Conservation (phyloP, 2,797 vertebrate species). For the Lutjanus campechanus region DNA sequence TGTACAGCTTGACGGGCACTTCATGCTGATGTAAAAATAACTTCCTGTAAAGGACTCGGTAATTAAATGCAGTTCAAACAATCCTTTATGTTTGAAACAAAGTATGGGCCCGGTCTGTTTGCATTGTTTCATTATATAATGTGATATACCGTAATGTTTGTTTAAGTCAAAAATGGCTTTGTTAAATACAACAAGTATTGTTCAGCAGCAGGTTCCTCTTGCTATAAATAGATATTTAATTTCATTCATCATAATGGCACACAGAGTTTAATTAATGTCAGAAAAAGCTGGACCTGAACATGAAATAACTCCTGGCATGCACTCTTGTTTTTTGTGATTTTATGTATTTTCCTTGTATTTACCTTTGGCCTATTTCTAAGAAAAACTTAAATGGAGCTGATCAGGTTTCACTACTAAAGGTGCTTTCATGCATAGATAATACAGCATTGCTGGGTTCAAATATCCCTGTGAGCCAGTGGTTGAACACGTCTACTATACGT, state of each 20-base stretch:
- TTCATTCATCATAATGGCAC: background rate
- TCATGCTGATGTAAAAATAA: background rate
- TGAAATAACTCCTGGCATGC: background rate
- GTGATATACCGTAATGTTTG: conserved; percentile 3
- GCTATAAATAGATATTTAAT: conserved; percentile 3
- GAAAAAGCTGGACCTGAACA: background rate
- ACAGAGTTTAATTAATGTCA: background rate
- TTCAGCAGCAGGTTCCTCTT: background rate
- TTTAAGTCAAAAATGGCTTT: conserved; percentile 14
- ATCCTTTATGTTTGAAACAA: background rate
- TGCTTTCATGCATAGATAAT: background rate
- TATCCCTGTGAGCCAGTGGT: background rate
- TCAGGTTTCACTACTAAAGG: background rate
- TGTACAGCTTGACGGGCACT: conserved; percentile 14
- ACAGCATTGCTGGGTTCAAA: background rate
- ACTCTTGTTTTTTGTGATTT: background rate
- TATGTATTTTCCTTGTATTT: background rate
- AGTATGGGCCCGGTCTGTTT: background rate
- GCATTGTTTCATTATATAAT: conserved; percentile 17
- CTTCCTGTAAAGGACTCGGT: conserved; percentile 8
- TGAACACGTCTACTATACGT: no score
- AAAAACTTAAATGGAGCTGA: background rate
- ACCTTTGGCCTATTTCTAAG: background rate
- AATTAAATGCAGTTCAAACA: background rate
- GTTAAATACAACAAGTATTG: conserved; percentile 1